These are phyloP conservation scores for Celastrina argiolus DNA, from an alignment of 2,888 invertebrate genomes.

Conservation along the genomic window DNA sequence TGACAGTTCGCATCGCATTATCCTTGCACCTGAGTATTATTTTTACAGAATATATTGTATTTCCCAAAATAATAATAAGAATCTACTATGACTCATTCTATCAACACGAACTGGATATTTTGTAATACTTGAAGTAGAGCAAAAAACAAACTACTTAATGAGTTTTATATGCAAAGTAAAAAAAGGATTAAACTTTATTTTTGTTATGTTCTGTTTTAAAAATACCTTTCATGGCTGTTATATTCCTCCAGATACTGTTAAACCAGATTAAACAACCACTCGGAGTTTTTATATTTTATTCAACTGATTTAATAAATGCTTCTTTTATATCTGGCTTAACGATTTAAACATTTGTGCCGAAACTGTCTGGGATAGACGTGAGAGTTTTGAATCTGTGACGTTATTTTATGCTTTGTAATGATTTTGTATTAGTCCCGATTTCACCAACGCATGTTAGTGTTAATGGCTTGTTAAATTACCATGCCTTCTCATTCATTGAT, in stretches of 20 bases:
- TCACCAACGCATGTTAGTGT: too few relatives aligned
- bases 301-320: not conserved
- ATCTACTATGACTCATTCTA: not conserved
- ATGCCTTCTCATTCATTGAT: too few relatives aligned
- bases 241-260: not conserved
- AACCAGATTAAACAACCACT: not conserved
- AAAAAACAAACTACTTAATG: not conserved
- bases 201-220: not conserved
- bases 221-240: not conserved
- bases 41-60: not conserved
- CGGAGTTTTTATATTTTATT: constrained; percentile 3
- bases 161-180: not conserved
- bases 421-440: too few relatives aligned
- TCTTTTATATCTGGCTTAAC: not conserved
- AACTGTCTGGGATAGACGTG: too few relatives aligned
- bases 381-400: not conserved
- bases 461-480: too few relatives aligned
- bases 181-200: not conserved
- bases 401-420: too few relatives aligned
- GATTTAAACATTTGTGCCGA: too few relatives aligned
- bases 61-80: not conserved
- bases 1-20: not conserved
- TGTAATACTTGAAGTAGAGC: not conserved
- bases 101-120: not conserved
- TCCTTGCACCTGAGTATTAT: not conserved